These are phyloP conservation scores for Drosophila nasuta DNA, from an alignment of 1,140 invertebrate genomes.

Conservation along the genomic window DNA sequence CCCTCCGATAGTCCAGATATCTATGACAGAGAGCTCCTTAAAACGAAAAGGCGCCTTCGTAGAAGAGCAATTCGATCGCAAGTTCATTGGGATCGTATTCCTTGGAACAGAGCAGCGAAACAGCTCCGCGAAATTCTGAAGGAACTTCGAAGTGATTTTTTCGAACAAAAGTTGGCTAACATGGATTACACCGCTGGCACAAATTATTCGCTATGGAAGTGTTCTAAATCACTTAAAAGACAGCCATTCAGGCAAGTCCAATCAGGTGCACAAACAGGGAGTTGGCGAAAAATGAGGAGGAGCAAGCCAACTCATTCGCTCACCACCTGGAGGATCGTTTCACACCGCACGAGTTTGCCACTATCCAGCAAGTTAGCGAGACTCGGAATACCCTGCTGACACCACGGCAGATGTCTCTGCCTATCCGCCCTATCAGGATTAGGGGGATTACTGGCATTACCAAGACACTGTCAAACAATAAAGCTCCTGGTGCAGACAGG, in stretches of 20 bases:
- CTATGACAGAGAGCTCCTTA: conserved; percentile 10
- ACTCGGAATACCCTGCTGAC: too few species aligned
- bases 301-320: not conserved
- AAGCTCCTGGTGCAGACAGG: too few species aligned
- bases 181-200: conserved; percentile 29
- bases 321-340: not conserved
- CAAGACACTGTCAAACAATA: not conserved
- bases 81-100: conserved; percentile 5
- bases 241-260: conserved; percentile 16
- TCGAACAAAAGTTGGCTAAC: conserved; percentile 29
- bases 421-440: too few species aligned
- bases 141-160: conserved; percentile 22
- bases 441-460: not conserved
- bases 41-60: conserved; percentile 10
- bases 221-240: conserved; percentile 20
- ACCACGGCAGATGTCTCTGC: too few species aligned
- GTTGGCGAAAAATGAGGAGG: not conserved
- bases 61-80: conserved; percentile 27
- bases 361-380: not conserved
- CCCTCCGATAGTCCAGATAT: not conserved
- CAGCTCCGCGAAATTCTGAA: conserved; percentile 4
- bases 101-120: conserved; percentile 17
- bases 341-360: not conserved
- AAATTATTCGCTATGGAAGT: conserved; percentile 35
- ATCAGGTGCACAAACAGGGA: not conserved